A percentile compares a stretch with the other conserved stretches of the same genome.
Conservation (phyloP, 2,797 vertebrate genomes). For the Mycteria americana region DNA sequence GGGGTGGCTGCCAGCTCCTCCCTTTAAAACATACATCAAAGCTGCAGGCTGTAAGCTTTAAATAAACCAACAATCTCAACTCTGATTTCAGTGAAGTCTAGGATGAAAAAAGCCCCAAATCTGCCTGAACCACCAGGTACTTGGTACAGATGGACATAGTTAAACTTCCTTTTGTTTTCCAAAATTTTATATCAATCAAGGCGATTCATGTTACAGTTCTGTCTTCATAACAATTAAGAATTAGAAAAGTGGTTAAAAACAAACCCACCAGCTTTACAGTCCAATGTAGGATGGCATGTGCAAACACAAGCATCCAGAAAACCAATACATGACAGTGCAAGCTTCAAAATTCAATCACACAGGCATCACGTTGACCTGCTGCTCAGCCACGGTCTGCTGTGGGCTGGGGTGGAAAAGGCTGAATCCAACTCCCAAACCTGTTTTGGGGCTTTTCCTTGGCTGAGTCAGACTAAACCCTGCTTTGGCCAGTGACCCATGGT, state of each 20-base stretch:
- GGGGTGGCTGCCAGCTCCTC: background rate
- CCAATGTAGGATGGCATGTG: background rate
- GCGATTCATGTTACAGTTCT: conserved; percentile 29
- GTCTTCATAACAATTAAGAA: background rate
- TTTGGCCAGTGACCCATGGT: background rate
- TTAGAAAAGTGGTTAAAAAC: conserved; percentile 62
- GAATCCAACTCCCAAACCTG: background rate
- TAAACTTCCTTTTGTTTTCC: background rate
- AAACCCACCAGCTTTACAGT: background rate
- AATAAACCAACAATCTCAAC: background rate
- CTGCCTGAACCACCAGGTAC: background rate
- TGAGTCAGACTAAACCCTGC: background rate
- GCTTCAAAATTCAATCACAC: background rate
- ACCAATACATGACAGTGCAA: background rate
- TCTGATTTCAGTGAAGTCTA: background rate
- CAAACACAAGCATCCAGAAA: background rate
- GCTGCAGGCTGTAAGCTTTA: background rate
- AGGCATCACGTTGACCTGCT: background rate
- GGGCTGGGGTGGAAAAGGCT: background rate
- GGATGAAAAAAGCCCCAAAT: background rate
- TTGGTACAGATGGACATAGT: background rate
- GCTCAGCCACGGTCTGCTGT: background rate
- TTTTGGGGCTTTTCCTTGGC: background rate
- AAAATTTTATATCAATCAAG: conserved; percentile 52
- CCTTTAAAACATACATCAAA: background rate